Evolutionary conservation across 2,113 vertebrate genomes (phyloP).

Genomic region (Urocitellus parryii): DNA sequence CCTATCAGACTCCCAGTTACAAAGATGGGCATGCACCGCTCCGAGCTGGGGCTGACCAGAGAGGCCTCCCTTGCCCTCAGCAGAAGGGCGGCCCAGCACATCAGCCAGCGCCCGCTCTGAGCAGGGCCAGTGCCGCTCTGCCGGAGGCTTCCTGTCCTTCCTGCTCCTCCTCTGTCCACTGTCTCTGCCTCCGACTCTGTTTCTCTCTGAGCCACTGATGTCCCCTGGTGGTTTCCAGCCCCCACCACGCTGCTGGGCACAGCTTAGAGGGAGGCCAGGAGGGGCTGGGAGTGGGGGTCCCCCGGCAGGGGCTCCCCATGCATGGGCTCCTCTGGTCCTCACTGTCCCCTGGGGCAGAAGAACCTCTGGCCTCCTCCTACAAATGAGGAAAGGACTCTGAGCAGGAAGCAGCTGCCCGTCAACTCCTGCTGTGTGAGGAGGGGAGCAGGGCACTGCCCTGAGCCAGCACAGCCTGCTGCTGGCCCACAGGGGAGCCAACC

Average conservation of each 20-base stretch:
- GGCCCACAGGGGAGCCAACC: neutral
- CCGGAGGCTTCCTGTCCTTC: too few relatives aligned
- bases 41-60: fast-evolving
- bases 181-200: too few relatives aligned
- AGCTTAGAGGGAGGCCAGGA: too few relatives aligned
- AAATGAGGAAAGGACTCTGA: neutral
- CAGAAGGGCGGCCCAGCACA: fast-evolving
- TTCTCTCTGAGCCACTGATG: neutral
- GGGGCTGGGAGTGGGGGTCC: too few relatives aligned
- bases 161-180: fast-evolving
- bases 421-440: too few relatives aligned
- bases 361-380: neutral
- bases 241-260: too few relatives aligned
- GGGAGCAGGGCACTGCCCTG: too few relatives aligned
- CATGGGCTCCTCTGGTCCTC: neutral
- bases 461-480: too few relatives aligned
- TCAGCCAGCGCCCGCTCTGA: neutral
- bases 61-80: neutral
- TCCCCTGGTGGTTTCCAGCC: too few relatives aligned
- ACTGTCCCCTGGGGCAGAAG: neutral
- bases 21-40: neutral
- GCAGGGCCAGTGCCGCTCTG: too few relatives aligned
- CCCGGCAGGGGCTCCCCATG: too few relatives aligned
- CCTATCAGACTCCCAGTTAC: fast-evolving
- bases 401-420: neutral